These are phyloP conservation scores for Tamias sibiricus DNA, from an alignment of 2,113 vertebrate species.

Conservation along the genomic window DNA sequence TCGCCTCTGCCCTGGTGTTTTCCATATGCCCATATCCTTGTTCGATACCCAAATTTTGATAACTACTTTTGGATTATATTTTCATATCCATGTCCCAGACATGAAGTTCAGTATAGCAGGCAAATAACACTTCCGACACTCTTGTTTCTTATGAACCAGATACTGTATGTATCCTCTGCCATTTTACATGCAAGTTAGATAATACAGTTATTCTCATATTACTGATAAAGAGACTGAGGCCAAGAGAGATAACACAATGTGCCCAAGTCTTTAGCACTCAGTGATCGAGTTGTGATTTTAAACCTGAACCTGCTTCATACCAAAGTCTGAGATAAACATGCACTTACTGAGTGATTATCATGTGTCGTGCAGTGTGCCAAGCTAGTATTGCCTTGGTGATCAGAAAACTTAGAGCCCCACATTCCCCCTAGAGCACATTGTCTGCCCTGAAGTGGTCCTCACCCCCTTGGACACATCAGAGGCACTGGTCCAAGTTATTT, in stretches of 20 bases:
- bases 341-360: background rate
- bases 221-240: background rate
- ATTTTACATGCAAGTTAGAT: background rate
- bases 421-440: background rate
- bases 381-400: too few relatives aligned
- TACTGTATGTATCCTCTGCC: background rate
- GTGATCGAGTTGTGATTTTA: background rate
- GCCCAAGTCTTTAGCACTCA: background rate
- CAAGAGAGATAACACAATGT: background rate
- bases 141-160: background rate
- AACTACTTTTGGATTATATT: background rate
- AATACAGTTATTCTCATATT: background rate
- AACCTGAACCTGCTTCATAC: background rate
- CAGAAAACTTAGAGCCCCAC: background rate
- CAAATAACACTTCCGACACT: background rate
- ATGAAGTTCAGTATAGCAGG: background rate
- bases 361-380: accelerated
- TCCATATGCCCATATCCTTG: background rate
- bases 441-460: accelerated
- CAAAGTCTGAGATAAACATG: background rate
- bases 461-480: background rate
- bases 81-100: background rate
- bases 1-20: background rate
- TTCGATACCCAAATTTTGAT: background rate
- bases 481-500: background rate